phyloP scores from a whole-genome alignment of 2,888 invertebrate genomes.

The Xanthostigma xanthostigma region DNA sequence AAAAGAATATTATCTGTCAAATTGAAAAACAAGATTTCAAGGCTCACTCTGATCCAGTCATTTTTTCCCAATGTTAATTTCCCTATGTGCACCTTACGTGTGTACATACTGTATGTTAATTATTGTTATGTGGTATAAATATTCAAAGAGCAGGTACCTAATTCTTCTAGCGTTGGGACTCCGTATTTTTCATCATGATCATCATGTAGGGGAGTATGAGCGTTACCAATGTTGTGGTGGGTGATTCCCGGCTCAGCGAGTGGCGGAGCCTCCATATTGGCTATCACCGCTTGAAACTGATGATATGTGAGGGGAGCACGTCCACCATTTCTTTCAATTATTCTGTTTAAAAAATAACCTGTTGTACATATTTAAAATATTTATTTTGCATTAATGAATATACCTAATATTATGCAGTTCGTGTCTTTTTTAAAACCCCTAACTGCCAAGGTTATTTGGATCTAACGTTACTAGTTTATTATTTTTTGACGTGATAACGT shows the following conservation, averaged over 20 bases:
- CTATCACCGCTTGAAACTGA: slow-evolving; percentile 68
- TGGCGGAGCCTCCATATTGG: slow-evolving; percentile 60
- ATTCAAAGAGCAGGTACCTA: slow-evolving; percentile 36
- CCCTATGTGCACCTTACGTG: no score
- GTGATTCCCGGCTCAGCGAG: slow-evolving; percentile 35
- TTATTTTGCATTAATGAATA: neutral
- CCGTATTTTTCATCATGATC: slow-evolving; percentile 74
- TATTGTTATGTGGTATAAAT: no score
- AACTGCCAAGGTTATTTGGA: no score
- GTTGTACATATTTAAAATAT: slow-evolving; percentile 1
- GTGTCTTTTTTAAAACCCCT: neutral
- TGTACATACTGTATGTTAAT: no score
- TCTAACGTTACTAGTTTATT: no score
- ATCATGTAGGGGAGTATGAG: slow-evolving; percentile 50
- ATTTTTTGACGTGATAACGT: no score
- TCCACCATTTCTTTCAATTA: slow-evolving; percentile 67
- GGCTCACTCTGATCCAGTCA: no score
- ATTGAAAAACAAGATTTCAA: no score
- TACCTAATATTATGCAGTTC: neutral
- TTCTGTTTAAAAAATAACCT: slow-evolving; percentile 32
- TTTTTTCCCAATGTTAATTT: no score
- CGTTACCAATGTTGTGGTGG: slow-evolving; percentile 37
- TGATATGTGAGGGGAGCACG: slow-evolving; percentile 75
- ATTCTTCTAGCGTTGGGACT: slow-evolving; percentile 71
- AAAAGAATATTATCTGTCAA: no score